Evolutionary conservation across 2,797 vertebrate species (phyloP).

Genomic region (Glossophaga mutica): DNA sequence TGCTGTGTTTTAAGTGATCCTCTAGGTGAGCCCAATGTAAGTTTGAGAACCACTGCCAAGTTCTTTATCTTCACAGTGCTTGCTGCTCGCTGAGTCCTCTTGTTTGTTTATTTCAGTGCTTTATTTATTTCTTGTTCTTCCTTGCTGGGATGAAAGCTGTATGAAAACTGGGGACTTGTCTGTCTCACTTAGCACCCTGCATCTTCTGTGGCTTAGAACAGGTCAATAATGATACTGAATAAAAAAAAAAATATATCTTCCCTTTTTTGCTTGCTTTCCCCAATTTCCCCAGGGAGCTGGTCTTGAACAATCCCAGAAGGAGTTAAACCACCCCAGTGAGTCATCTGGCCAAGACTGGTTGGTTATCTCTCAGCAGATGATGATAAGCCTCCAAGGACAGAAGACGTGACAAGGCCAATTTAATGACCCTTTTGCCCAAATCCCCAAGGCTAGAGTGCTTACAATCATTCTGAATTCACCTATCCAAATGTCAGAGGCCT

Average conservation of each 20-base stretch:
- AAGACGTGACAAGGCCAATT: not conserved
- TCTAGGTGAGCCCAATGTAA: not conserved
- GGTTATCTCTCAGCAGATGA: not conserved
- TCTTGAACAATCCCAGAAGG: not conserved
- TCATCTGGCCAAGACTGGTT: not conserved
- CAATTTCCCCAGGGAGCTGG: not conserved
- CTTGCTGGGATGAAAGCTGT: not conserved
- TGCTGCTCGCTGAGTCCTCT: not conserved
- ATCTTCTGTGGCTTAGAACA: not conserved
- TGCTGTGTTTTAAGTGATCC: not conserved
- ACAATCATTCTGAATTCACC: not conserved
- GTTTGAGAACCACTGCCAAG: not conserved
- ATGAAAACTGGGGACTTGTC: not conserved
- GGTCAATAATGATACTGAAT: not conserved
- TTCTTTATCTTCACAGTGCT: not conserved
- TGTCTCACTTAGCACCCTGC: accelerated
- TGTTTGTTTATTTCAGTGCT: not conserved
- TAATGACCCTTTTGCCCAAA: not conserved
- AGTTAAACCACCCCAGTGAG: conserved; percentile 41
- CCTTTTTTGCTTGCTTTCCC: not conserved
- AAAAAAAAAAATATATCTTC: not conserved
- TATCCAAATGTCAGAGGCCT: not conserved
- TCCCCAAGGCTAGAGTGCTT: not conserved
- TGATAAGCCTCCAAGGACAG: conserved; percentile 54
- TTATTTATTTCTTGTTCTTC: not conserved